Percentiles rank a stretch among this genome's conserved stretches.
Conservation (phyloP, 2,797 vertebrate species). For the Peromyscus eremicus region DNA sequence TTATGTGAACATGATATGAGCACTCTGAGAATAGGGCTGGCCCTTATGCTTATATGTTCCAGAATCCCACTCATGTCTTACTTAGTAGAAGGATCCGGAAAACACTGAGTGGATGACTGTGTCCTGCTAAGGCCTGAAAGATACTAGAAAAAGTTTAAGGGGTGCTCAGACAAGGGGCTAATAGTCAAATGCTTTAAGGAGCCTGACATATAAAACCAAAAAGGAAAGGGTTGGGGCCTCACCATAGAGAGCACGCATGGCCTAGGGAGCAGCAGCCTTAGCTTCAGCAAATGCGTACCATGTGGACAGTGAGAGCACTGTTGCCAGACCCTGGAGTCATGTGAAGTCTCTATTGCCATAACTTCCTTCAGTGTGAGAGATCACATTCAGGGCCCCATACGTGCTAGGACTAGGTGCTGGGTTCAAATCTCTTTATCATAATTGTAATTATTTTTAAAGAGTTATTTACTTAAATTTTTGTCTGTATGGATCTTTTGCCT, state of each 20-base stretch:
- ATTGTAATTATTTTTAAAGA: neutral
- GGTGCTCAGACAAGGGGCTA: neutral
- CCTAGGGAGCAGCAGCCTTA: neutral
- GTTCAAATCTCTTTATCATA: neutral
- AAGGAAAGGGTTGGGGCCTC: neutral
- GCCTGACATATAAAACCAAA: neutral
- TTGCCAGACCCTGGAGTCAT: neutral
- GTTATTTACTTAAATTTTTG: too few relatives aligned
- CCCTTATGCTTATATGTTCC: neutral
- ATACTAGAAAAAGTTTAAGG: neutral
- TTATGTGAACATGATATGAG: neutral
- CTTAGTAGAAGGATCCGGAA: neutral
- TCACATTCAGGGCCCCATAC: neutral
- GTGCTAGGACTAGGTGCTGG: neutral
- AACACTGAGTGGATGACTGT: neutral
- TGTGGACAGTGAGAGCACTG: neutral
- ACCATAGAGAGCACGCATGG: accelerated
- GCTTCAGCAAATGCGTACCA: neutral
- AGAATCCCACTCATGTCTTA: neutral
- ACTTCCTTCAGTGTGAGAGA: neutral
- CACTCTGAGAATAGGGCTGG: too few relatives aligned
- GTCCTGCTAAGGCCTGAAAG: neutral
- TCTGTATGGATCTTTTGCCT: neutral
- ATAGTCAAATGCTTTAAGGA: neutral
- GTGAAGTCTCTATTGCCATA: neutral